Percentiles rank a stretch among this genome's conserved stretches.
Evolutionary conservation across 2,113 vertebrate genomes (phyloP).

Genomic region (Himantopus leucocephalus): DNA sequence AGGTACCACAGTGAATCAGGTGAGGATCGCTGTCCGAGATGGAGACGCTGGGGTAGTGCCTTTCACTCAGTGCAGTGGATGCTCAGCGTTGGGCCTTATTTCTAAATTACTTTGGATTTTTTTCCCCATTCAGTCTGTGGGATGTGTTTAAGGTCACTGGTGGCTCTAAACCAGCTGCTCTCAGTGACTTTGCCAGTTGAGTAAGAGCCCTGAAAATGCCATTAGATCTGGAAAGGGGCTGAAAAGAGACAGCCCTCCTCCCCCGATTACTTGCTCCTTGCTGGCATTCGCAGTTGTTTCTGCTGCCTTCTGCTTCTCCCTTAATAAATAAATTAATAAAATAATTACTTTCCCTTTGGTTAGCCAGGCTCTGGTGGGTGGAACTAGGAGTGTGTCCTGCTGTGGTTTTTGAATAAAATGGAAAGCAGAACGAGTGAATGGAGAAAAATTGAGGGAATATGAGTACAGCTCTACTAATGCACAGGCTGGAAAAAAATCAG

Average conservation of each 20-base stretch:
- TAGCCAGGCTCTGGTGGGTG: not conserved
- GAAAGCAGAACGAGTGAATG: not conserved
- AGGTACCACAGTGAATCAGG: slow-evolving; percentile 99
- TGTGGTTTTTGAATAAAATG: not conserved
- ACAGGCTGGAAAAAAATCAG: not conserved
- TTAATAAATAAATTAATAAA: too few relatives aligned
- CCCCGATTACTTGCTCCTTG: not conserved
- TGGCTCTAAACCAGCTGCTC: not conserved
- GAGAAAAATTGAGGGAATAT: not conserved
- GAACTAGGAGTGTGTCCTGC: not conserved
- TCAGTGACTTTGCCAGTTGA: not conserved
- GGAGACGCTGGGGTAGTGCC: not conserved
- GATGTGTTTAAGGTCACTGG: not conserved
- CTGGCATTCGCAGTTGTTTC: not conserved
- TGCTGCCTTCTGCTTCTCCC: not conserved
- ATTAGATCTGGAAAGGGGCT: not conserved
- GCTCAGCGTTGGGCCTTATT: not conserved
- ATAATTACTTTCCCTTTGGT: not conserved
- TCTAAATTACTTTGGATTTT: not conserved
- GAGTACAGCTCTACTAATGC: not conserved
- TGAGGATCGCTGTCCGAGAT: not conserved
- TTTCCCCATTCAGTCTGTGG: not conserved
- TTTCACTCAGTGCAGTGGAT: not conserved
- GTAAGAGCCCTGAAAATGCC: not conserved
- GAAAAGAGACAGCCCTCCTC: not conserved